Base-by-base conservation (phyloP, 2,113 vertebrate genomes). In the Scolopax mira region DNA sequence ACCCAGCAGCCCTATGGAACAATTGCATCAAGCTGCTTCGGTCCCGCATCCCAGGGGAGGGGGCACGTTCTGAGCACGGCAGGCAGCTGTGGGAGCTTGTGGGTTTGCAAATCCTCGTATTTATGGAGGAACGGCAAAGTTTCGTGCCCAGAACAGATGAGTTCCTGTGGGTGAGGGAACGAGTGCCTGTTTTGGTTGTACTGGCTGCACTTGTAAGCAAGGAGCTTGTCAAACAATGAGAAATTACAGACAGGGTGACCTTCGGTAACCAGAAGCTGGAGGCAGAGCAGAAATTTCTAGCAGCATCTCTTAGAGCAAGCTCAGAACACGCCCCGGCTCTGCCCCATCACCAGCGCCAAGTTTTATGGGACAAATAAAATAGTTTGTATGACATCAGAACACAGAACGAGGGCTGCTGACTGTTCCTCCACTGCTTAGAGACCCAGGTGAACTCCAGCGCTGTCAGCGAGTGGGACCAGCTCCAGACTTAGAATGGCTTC, bases 71-170 rank as follows among this genome's bases (percentile, higher is more conserved):
- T 77, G 60, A 84, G 86, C 37, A 10, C 60, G 78, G 46, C 58
- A 88, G 69, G 94, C 85, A 92, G 88, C 93, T 95, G 86, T 92
- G 88, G 60, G 90, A 95, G 88, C 79, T 44, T 88, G 69, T 71
- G 88, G 39, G 51, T 93, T 93, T 89, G 83, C 55, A 92, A 60
- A 93, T 42, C 79, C 94, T 88, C 30, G 0, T 62, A 18, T 62
- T 90, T 46, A 33, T 71, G 54, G 25, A 62, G 58, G 51, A 83
- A 44, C 16, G 5, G 69, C 74, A 69, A 70, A 73, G 37, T 80
- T 88, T 70, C 55, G 35, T 1, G 10, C 21, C 70, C 51, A 39
- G 28, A 35, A 58, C 46, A 41, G 39, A 62, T 2, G 33, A 85
- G 31, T 49, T 88, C 19, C 30, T 33, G 21, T 4, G 42, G 41